Percentiles rank a stretch among this genome's conserved stretches.
These are phyloP conservation scores for Aplochiton taeniatus DNA, from an alignment of 2,797 vertebrate species.

Conservation along the genomic window DNA sequence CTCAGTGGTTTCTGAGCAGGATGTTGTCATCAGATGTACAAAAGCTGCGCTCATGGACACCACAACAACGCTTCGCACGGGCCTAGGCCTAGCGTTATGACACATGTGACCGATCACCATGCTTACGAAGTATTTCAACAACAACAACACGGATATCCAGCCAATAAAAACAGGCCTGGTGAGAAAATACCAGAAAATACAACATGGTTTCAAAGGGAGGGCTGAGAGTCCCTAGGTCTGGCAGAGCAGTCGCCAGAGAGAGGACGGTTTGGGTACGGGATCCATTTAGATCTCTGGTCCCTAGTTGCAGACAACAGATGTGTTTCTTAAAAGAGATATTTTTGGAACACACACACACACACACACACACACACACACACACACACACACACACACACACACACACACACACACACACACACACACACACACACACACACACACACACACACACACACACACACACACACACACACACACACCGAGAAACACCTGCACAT, in stretches of 20 bases:
- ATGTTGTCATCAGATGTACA: slow-evolving; percentile 19
- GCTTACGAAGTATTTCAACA: slow-evolving; percentile 6
- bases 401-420: background rate
- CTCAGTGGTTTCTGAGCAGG: slow-evolving; percentile 9
- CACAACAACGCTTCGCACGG: background rate
- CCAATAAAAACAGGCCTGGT: slow-evolving; percentile 2
- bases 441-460: background rate
- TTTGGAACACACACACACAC: background rate
- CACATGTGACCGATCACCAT: slow-evolving; percentile 7
- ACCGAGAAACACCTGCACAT: slow-evolving; percentile 38
- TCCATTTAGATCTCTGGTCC: too few species aligned
- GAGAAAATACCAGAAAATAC: background rate
- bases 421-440: background rate
- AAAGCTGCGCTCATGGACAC: slow-evolving; percentile 13
- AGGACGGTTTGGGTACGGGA: too few species aligned
- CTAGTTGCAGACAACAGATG: background rate
- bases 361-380: slow-evolving; percentile 4
- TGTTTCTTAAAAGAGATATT: background rate
- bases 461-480: background rate
- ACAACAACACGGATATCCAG: slow-evolving; percentile 4
- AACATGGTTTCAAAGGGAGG: background rate
- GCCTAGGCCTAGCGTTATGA: background rate
- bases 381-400: background rate
- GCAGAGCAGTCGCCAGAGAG: too few species aligned
- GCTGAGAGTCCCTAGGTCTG: too few species aligned